Base-by-base conservation (phyloP, 2,113 vertebrate genomes). In the Hiodon alosoides region DNA sequence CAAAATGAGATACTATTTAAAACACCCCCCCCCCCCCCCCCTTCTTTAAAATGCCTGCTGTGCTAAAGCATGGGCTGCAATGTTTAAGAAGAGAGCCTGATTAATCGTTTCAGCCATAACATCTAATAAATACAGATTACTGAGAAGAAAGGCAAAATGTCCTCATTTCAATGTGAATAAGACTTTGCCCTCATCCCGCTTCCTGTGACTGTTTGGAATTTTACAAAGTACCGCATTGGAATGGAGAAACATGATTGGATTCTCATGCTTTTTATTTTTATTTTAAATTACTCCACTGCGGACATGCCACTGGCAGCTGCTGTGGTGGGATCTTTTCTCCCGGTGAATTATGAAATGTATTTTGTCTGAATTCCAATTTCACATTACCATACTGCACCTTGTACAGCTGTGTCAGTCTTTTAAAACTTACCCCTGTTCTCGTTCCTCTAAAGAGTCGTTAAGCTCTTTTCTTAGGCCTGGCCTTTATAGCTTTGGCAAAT, bases 1-100 rank as follows among this genome's bases (percentile, higher is more conserved):
- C 31, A 31, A 31, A 31, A 31, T 31, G 31, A 31, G 31, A 31
- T 31, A 31, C 31, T 31, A 31, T 31, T 31, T 31, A 31, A 31
- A 31, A 31, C 31, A 31, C 2, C 31, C 1, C 31, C 31, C 31
- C 31, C 31, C 31, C 31, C 31, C 31, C 31, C 0, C 31, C 31
- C 31, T 31, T 31, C 31, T 31, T 31, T 31, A 31, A 31, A 31
- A 31, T 31, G 31, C 31, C 31, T 31, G 31, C 31, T 31, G 1
- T 31, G 31, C 31, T 31, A 31, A 31, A 31, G 31, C 31, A 31
- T 31, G 31, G 31, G 31, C 31, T 31, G 31, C 31, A 31, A 31
- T 31, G 31, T 31, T 31, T 31, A 31, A 31, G 31, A 88, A 86
- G 87, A 87, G 90, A 92, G 93, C 90, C 90, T 90, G 93, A 93